Base-by-base conservation (phyloP, 2,888 invertebrate genomes). In the Epinotia bilunana region DNA sequence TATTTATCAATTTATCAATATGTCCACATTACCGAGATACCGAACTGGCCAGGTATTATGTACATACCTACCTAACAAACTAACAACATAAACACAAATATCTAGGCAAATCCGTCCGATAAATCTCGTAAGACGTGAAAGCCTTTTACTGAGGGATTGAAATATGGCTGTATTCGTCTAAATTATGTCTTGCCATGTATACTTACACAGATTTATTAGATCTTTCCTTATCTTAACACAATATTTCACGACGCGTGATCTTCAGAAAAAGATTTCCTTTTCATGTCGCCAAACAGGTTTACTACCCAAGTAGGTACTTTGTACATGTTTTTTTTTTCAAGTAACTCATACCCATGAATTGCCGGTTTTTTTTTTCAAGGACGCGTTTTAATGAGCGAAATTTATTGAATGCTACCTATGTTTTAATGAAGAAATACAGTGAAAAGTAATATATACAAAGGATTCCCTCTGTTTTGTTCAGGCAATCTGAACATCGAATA, bases 101-200 rank as follows among this genome's bases (percentile, higher is more conserved):
- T 74, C 58, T 49, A 67, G 46, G 13, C 49, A 63, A 70, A 69
- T 57, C 57, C 73, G 23, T 61, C n/a, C 63, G 33, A 74, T 70
- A 63, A 74, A 74, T 74, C 33, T 58, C 53, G 12, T 58, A 57
- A 16, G 71, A 63, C 62, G 63, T 74, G 49, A 74, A 69, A 69
- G 63, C 43, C 53, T 64, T 57, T 39, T 67, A 18, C 62, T 58
- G 74, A 72, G 57, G 58, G 57, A 74, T 74, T 70, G 74, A 74
- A 64, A 74, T 70, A 74, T 49, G 16, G 69, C 58, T 64, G 57
- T 57, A 64, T 74, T 63, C 57, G 13, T 69, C 73, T 67, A 53
- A 76, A 76, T 73, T 72, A 71, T 61, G 64, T 71, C 64, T 46
- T 65, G 71, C 1, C 53, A n/a, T 70, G 58, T 60, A 53, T 64